Conservation (phyloP, 2,797 vertebrate species). For the Linurgus olivaceus region DNA sequence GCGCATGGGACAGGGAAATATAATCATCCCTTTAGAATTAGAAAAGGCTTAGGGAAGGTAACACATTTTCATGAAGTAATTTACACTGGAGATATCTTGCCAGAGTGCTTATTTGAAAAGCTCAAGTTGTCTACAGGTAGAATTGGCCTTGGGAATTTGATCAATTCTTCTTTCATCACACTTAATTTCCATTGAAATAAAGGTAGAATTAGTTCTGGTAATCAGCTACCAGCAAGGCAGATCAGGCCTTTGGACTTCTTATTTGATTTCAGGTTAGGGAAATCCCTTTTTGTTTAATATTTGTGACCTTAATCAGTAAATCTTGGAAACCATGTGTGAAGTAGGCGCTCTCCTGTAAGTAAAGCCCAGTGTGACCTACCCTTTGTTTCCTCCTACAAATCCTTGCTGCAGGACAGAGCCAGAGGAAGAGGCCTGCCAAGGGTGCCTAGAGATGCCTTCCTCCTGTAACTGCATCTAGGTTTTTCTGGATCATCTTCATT, state of each 20-base stretch:
- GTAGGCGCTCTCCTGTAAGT: neutral
- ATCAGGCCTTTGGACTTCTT: neutral
- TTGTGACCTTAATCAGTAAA: neutral
- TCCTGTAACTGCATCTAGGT: neutral
- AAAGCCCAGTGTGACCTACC: fast-evolving
- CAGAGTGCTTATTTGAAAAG: neutral
- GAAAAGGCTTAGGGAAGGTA: neutral
- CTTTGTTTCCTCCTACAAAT: neutral
- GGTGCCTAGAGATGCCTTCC: neutral
- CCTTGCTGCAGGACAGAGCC: neutral
- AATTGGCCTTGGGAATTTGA: neutral
- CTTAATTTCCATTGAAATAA: neutral
- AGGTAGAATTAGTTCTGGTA: neutral
- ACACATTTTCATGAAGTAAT: neutral
- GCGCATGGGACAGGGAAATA: neutral
- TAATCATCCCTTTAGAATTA: neutral
- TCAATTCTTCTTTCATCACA: neutral
- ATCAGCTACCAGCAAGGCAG: neutral
- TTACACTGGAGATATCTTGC: neutral
- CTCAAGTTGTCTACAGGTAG: neutral
- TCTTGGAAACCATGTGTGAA: neutral
- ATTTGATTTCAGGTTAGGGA: neutral
- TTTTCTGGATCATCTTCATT: neutral
- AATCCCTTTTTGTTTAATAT: neutral
- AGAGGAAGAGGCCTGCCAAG: neutral